These are phyloP conservation scores for Fregetta grallaria DNA, from an alignment of 2,113 vertebrate species.

Conservation along the genomic window DNA sequence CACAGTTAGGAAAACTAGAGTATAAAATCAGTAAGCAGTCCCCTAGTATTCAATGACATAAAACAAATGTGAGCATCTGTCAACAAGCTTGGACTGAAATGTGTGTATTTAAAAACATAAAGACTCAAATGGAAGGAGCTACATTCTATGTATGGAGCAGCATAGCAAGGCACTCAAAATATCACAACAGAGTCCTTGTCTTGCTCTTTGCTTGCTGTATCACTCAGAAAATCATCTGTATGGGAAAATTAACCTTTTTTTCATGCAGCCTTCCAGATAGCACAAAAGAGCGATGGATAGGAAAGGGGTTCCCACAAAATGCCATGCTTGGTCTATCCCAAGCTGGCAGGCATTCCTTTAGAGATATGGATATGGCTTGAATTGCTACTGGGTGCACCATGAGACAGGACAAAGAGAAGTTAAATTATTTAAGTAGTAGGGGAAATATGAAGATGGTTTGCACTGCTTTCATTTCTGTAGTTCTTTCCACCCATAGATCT, in stretches of 20 bases:
- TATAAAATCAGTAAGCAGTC: neutral
- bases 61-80: constrained; percentile 35
- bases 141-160: constrained; percentile 45
- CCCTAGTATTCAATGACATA: constrained; percentile 15
- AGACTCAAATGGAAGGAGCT: constrained; percentile 48
- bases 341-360: neutral
- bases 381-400: neutral
- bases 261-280: neutral
- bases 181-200: neutral
- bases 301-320: neutral
- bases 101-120: constrained; percentile 27
- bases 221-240: neutral
- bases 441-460: neutral
- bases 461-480: neutral
- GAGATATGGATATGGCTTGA: neutral
- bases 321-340: neutral
- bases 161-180: neutral
- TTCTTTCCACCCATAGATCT: neutral
- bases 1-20: neutral
- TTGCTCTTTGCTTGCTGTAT: neutral
- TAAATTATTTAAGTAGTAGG: neutral
- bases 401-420: neutral
- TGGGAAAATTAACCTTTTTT: neutral
- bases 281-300: neutral
- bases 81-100: constrained; percentile 40